Conservation (phyloP, 2,113 vertebrate species). For the Brienomyrus brachyistius region DNA sequence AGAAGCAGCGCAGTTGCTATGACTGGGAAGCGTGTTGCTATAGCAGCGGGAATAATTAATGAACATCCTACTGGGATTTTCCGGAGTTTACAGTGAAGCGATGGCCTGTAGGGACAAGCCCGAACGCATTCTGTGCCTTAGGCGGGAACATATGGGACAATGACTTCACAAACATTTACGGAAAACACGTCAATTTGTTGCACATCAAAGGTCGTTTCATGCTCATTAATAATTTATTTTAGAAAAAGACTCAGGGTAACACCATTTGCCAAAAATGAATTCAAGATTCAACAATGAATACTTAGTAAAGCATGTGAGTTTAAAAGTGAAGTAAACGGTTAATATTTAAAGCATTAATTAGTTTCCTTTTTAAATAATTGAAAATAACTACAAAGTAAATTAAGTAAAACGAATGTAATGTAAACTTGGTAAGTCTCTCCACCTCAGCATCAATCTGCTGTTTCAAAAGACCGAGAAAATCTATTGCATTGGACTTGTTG, state of each 20-base stretch:
- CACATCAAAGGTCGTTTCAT: background rate
- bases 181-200: background rate
- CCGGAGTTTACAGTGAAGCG: background rate
- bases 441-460: background rate
- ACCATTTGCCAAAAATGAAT: background rate
- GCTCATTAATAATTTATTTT: background rate
- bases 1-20: conserved; percentile 35
- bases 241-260: background rate
- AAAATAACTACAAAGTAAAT: background rate
- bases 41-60: conserved; percentile 11
- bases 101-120: background rate
- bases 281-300: background rate
- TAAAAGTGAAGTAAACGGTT: background rate
- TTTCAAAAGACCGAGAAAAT: background rate
- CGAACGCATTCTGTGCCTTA: background rate
- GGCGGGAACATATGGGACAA: background rate
- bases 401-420: background rate
- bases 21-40: conserved; percentile 23
- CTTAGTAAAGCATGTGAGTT: background rate
- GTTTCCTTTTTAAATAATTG: background rate
- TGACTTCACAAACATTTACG: background rate
- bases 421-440: background rate
- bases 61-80: background rate
- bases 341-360: background rate
- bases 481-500: background rate